Evolutionary conservation across 2,888 invertebrate species (phyloP), one percentile per base, ranked within the genome.

Genomic region (Temnothorax rugatulus): DNA sequence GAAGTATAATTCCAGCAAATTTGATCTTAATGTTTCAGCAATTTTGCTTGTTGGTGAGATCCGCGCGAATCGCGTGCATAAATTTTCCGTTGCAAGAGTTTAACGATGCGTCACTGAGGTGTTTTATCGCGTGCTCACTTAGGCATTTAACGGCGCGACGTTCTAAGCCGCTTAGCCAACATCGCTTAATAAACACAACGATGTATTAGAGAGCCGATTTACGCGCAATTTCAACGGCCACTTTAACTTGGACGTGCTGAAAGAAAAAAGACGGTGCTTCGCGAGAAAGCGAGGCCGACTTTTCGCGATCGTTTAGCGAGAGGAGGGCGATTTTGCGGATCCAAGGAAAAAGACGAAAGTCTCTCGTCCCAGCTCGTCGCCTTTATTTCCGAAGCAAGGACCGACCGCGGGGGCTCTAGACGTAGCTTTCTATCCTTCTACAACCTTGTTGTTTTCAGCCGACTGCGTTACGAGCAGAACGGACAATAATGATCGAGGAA

Each of bases 391-490:
- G 86, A 66, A 38, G 54, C 79, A 76, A 84, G 88, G 84, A 87
- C 86, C 88, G 84, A 82, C 79, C 86, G 86, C 81, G 83, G 77
- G 83, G 34, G 25, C 76, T 84, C 82, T 86, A 90, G 88, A 85
- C 86, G 84, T 90, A 90, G 90, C 86, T 83, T 69, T 87, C 88
- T 87, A 91, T 89, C 90, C 91, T 92, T 92, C 92, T 93, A 94
- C 91, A 93, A 90, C 93, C 93, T 93, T 94, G 92, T 93, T 94
- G 92, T 94, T 94, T 94, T 93, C 94, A 94, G 94, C 94, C 90
- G 91, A 92, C 87, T 88, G 87, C 89, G 73, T 64, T 82, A 83
- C 88, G 85, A 79, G 88, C 89, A 90, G 90, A 89, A 87, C 84
- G 84, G 90, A 79, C 86, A 87, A 85, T 86, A 84, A 88, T 87